Evolutionary conservation across 2,888 invertebrate species (phyloP), one percentile per base, ranked within the genome.

Genomic region (Zhengitettix transpicula): DNA sequence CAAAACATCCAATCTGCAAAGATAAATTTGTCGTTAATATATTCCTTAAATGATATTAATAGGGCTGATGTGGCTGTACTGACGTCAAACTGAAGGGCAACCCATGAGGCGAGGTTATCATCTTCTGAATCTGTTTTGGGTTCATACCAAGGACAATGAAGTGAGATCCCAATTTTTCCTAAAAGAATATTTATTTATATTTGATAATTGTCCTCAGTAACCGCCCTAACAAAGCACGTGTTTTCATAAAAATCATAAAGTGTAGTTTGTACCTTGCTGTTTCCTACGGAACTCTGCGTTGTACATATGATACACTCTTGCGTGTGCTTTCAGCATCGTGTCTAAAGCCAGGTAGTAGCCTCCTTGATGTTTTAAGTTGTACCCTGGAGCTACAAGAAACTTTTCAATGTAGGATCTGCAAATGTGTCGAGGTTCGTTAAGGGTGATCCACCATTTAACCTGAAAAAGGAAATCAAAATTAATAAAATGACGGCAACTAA

Each of bases 1-100:
- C 78, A 67, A 81, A 82, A 83, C 84, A 83, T 42, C 83, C 83
- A 58, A 81, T 74, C 80, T 81, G 70, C 54, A 73, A 75, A 61
- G 40, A 40, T 41, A 28, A 57, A 57, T 52, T 10, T 12, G 67
- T 67, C 12, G 68, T 60, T 61, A 66, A 65, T 40, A 67, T 53
- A 17, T 42, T 15, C 28, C 40, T 16, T 56, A 57, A 57, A 57
- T 10, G 10, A 16, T 15, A 53, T 10, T 15, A 14, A 28, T n/a
- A 47, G 12, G 12, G 12, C 2, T 12, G 40, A 9, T 8, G 16
- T 16, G 12, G 40, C 17, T 15, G 5, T 15, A 51, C 61, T 56
- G 41, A 63, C 59, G 16, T 63, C 58, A 54, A 61, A 58, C 54
- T 63, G 61, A 5, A 65, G 57, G 52, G 64, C 64, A 28, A 61